Evolutionary conservation across 2,113 vertebrate species (phyloP).

Genomic region (Ciconia boyciana): DNA sequence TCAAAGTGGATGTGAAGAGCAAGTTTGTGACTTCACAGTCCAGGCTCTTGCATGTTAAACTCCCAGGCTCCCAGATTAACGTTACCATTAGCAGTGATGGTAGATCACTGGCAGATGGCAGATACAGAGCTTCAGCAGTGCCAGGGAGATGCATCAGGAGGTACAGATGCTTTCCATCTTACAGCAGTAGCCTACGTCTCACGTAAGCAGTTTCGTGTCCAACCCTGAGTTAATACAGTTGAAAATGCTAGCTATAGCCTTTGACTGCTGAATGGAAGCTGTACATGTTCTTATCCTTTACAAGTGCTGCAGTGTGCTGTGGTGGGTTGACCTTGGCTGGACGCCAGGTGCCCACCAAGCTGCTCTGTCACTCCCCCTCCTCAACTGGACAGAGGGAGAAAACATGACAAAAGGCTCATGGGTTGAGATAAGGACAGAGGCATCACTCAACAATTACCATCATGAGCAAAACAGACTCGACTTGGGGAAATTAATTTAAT

Average conservation of each 20-base stretch:
- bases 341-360: not conserved
- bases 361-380: not conserved
- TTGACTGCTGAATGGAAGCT: not conserved
- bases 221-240: not conserved
- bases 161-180: not conserved
- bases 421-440: not conserved
- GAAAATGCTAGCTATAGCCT: not conserved
- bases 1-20: not conserved
- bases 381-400: not conserved
- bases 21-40: not conserved
- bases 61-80: not conserved
- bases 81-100: not conserved
- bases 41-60: not conserved
- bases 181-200: not conserved
- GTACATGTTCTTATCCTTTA: not conserved
- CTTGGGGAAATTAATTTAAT: not conserved
- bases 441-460: not conserved
- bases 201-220: not conserved
- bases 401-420: not conserved
- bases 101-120: no score
- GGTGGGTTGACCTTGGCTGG: not conserved
- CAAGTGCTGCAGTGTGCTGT: not conserved
- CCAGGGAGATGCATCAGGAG: not conserved
- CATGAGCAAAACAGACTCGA: not conserved
- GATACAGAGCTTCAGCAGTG: not conserved